Evolutionary conservation across 2,888 invertebrate species (phyloP), one percentile per base, ranked within the genome.

Genomic region (Spilosoma lubricipeda): DNA sequence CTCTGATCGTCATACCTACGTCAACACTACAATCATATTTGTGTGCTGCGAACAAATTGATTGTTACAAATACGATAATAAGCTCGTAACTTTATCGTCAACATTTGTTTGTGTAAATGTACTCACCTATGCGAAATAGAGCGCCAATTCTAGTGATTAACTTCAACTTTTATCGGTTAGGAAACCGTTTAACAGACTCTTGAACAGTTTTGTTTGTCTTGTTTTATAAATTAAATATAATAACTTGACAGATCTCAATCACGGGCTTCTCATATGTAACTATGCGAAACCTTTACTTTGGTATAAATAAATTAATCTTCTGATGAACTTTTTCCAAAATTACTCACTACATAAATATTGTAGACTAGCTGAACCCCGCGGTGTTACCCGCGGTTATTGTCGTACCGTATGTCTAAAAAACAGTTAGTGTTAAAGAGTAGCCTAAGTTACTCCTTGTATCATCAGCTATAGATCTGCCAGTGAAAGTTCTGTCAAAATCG

Each of bases 31-130:
- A 78, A 75, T 76, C 71, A 77, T 75, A 79, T 67, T 77, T 68
- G 79, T 75, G 71, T 71, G 69, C 76, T 76, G 73, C 68, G 66
- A 74, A 71, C 78, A 59, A 78, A 77, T 75, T 77, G 77, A 80
- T 70, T 45, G 74, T 42, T 56, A 56, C 59, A 36, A n/a, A 70
- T 42, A 69, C 78, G 71, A 79, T 77, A 77, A 80, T 84, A 76
- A 82, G 78, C 77, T 76, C 70, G 70, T 71, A 76, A 83, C 82
- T 74, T 80, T 84, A 75, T 33, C 64, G 30, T 27, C 27, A 59
- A 15, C 15, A 27, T 59, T 59, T 27, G 27, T 13, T 59, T 59
- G 59, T 59, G 27, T 59, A 27, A 18, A 65, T 36, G 59, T 59
- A 59, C 59, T 27, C 59, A 59, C 27, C 59, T 59, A 27, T 59